Conservation (phyloP, 2,888 invertebrate genomes). For the Oscheius onirici region DNA sequence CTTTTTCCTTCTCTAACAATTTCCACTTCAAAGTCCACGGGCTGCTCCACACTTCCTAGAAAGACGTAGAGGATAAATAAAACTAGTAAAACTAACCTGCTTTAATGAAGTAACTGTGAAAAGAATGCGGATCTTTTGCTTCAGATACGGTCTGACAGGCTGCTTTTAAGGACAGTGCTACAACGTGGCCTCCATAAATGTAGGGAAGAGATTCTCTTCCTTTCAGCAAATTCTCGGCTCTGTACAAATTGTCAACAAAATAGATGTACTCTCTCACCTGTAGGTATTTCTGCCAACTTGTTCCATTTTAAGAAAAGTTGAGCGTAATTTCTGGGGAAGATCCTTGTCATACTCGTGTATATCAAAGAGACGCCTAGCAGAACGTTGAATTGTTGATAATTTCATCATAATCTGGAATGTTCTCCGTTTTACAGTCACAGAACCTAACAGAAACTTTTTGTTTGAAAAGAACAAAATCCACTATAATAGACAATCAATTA, state of each 20-base stretch:
- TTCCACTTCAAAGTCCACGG: slow-evolving; percentile 72
- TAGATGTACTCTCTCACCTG: too few species aligned
- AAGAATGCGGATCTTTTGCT: slow-evolving; percentile 70
- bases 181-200: slow-evolving; percentile 63
- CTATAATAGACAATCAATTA: too few species aligned
- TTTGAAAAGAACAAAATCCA: too few species aligned
- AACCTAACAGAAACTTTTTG: too few species aligned
- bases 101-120: slow-evolving; percentile 73
- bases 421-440: too few species aligned
- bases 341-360: slow-evolving; percentile 11
- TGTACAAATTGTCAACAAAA: slow-evolving; percentile 15
- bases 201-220: slow-evolving; percentile 35
- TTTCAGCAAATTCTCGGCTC: slow-evolving; percentile 29
- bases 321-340: slow-evolving; percentile 12
- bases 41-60: slow-evolving; percentile 50
- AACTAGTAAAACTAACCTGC: slow-evolving; percentile 63
- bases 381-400: not conserved
- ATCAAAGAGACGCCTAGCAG: not conserved
- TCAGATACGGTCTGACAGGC: slow-evolving; percentile 70
- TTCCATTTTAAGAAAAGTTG: slow-evolving; percentile 11
- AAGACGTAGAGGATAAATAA: not conserved
- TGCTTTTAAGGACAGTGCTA: slow-evolving; percentile 72
- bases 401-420: slow-evolving; percentile 1
- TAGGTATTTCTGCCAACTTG: too few species aligned
- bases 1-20: slow-evolving; percentile 72